phyloP scores from a whole-genome alignment of 2,797 vertebrate species.

The Sebastes aleutianus region DNA sequence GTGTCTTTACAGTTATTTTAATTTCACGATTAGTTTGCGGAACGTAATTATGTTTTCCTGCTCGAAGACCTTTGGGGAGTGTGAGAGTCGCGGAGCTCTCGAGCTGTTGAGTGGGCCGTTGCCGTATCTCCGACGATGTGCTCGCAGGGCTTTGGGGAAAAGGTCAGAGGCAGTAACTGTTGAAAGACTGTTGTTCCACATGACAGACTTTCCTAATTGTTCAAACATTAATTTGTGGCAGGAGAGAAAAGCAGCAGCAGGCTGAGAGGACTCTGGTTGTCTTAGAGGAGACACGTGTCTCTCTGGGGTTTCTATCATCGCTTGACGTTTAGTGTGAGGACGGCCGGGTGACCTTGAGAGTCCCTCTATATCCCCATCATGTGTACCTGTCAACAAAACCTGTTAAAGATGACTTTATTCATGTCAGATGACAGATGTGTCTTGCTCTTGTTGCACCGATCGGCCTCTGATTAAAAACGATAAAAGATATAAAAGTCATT shows the following conservation, averaged over 20 bases:
- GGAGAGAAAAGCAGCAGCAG: conserved; percentile 37
- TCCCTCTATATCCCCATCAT: conserved; percentile 25
- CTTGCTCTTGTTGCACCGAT: background rate
- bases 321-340: conserved; percentile 12
- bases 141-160: conserved; percentile 69
- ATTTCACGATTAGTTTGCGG: conserved; percentile 37
- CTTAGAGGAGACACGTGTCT: conserved; percentile 45
- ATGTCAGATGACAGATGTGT: background rate
- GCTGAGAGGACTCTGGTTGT: conserved; percentile 24
- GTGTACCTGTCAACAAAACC: conserved; percentile 33
- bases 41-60: conserved; percentile 44
- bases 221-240: conserved; percentile 63
- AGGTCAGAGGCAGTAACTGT: conserved; percentile 63
- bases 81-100: conserved; percentile 18
- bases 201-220: conserved; percentile 78
- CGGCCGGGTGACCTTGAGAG: conserved; percentile 63
- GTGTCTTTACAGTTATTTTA: conserved; percentile 42
- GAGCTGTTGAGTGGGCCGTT: conserved; percentile 28
- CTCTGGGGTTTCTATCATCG: conserved; percentile 49
- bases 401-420: background rate
- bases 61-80: conserved; percentile 28
- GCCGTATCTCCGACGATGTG: conserved; percentile 36
- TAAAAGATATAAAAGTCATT: background rate
- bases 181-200: conserved; percentile 74
- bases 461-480: background rate